These are phyloP conservation scores for Xestoiulus laeticollis DNA, from an alignment of 2,888 invertebrate genomes.

Conservation along the genomic window DNA sequence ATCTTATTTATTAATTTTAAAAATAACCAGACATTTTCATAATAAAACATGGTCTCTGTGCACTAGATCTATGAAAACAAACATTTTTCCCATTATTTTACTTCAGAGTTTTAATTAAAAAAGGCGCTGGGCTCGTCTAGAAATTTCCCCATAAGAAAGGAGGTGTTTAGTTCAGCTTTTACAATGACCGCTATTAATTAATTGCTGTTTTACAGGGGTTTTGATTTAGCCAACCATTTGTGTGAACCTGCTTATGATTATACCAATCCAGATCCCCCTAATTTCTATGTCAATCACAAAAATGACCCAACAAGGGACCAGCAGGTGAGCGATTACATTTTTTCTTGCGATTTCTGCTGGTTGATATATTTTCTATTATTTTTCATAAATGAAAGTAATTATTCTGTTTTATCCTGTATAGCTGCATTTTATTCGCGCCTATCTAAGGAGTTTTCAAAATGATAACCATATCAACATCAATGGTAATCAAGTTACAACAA, in stretches of 20 bases:
- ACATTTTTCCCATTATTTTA: too few species aligned
- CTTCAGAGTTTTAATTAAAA: too few species aligned
- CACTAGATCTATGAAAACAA: too few species aligned
- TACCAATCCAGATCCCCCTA: constrained; percentile 78
- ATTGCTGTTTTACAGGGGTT: constrained; percentile 70
- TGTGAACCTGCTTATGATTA: constrained; percentile 91
- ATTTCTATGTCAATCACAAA: constrained; percentile 74
- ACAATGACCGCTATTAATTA: too few species aligned
- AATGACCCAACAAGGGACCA: constrained; percentile 81
- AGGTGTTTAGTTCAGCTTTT: too few species aligned
- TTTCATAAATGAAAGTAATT: neutral
- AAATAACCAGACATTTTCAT: too few species aligned
- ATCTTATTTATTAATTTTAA: too few species aligned
- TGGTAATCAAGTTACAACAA: neutral
- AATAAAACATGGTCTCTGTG: too few species aligned
- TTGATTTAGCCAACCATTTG: constrained; percentile 95
- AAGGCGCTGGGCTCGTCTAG: too few species aligned
- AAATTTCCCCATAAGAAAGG: too few species aligned
- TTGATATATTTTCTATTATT: neutral
- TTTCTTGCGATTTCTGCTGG: neutral
- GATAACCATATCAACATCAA: constrained; percentile 58
- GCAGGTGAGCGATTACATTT: constrained; percentile 71
- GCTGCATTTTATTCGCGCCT: constrained; percentile 69
- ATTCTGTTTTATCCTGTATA: constrained; percentile 58
- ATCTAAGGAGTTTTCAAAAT: constrained; percentile 66